Evolutionary conservation across 1,140 invertebrate species (phyloP), one percentile per base, ranked within the genome.

Genomic region (Portunus trituberculatus): DNA sequence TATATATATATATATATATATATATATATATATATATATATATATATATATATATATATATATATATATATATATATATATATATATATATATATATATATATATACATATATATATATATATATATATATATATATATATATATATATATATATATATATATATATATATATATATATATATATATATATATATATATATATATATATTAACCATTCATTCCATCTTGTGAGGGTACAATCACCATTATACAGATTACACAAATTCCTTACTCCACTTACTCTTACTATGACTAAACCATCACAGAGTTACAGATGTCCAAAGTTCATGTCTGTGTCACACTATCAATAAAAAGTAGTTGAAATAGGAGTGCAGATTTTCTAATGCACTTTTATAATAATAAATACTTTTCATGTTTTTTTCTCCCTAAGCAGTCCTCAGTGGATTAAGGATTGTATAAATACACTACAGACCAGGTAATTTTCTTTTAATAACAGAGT

Each of bases 11-110:
- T 91, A 91, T 91, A 91, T 91, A 91, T 28, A 59, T 59, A 52
- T 59, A 52, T 59, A 52, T 59, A 52, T 59, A 52, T 59, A 59
- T 91, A 91, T 91, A 91, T 91, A 59, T 91, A 91, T 91, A 91
- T 91, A 91, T 91, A 59, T 91, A 91, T 91, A 91, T 91, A 91
- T 91, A 91, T 91, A 91, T 91, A 91, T 67, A 59, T 91, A 59
- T 67, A 59, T 91, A 91, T 67, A 91, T 91, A 91, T 91, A 91
- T 91, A 91, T 91, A 91, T 59, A 91, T 91, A 91, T 91, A 91
- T 91, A 91, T 92, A 92, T 67, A 92, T 52, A 91, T 45, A 52
- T 52, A 28, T 91, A 48, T 91, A 91, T 45, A 48, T 48, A n/a
- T 7, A 52, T 91, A 20, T 52, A 52, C 59, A 91, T 52, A 8